A percentile compares a stretch with the other conserved stretches of the same genome.
Conservation (phyloP, 2,113 vertebrate genomes). For the Spheniscus mendiculus region DNA sequence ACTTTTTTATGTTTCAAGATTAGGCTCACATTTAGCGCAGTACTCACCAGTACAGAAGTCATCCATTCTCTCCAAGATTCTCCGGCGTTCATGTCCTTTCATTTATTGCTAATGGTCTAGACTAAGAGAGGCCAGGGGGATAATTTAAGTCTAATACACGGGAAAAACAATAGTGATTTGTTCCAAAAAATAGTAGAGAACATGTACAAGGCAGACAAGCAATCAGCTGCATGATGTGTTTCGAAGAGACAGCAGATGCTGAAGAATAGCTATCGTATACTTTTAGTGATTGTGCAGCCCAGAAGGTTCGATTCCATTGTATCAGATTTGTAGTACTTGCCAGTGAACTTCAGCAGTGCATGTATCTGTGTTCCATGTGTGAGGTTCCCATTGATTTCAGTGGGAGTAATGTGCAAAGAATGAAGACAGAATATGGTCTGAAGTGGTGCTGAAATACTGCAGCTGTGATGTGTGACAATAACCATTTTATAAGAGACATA, state of each 20-base stretch:
- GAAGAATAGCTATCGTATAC: not conserved
- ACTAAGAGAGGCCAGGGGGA: not conserved
- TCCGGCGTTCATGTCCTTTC: not conserved
- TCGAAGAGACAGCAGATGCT: slow-evolving; percentile 35
- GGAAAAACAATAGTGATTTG: not conserved
- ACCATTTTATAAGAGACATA: slow-evolving; percentile 22
- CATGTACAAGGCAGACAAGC: not conserved
- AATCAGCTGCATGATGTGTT: not conserved
- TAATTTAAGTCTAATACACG: not conserved
- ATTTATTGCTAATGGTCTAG: not conserved
- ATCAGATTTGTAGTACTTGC: not conserved
- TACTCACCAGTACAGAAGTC: not conserved
- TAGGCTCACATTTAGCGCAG: not conserved
- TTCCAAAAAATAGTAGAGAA: not conserved
- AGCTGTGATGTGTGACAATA: slow-evolving; percentile 57
- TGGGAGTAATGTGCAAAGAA: slow-evolving; percentile 32
- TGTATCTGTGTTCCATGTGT: slow-evolving; percentile 52
- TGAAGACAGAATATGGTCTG: slow-evolving; percentile 16
- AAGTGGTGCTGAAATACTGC: slow-evolving; percentile 57
- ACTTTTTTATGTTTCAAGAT: not conserved
- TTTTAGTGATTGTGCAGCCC: not conserved
- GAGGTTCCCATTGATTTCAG: slow-evolving; percentile 7
- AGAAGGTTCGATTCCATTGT: slow-evolving; percentile 10
- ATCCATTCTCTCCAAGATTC: not conserved
- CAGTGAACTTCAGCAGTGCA: slow-evolving; percentile 2